Evolutionary conservation across 2,888 invertebrate genomes (phyloP).

Genomic region (Caenorhabditis uteleia): DNA sequence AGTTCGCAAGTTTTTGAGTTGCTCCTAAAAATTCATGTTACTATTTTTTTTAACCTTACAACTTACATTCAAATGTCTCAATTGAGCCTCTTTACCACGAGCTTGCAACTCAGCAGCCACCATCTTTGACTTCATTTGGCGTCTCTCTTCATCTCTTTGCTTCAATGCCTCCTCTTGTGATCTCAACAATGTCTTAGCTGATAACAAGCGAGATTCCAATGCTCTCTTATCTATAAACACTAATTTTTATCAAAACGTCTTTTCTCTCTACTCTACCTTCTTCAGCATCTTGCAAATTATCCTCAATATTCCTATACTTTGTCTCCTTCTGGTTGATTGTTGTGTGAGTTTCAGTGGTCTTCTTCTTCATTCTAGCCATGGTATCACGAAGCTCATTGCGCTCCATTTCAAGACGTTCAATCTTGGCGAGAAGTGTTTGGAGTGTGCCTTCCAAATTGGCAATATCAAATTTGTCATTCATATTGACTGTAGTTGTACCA

Average conservation of each 20-base stretch:
- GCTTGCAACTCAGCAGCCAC: constrained; percentile 68
- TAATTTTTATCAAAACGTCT: neutral
- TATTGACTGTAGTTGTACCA: constrained; percentile 52
- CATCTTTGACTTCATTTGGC: constrained; percentile 67
- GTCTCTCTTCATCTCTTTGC: constrained; percentile 66
- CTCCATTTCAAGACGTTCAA: constrained; percentile 66
- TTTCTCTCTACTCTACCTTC: constrained; percentile 49
- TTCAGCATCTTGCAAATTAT: constrained; percentile 64
- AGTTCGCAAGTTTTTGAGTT: constrained; percentile 65
- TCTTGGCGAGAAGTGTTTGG: constrained; percentile 59
- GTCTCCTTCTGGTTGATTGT: constrained; percentile 65
- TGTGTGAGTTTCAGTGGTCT: constrained; percentile 64
- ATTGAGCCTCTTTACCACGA: constrained; percentile 68
- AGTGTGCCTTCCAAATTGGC: constrained; percentile 62
- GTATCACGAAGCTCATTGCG: constrained; percentile 67
- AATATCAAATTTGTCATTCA: constrained; percentile 57
- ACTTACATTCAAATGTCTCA: constrained; percentile 64
- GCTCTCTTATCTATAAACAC: constrained; percentile 62
- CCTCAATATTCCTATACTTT: constrained; percentile 64
- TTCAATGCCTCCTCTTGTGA: constrained; percentile 68
- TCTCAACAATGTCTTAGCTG: constrained; percentile 64
- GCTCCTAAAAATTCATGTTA: constrained; percentile 54
- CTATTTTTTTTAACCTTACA: neutral
- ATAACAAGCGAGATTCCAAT: constrained; percentile 60
- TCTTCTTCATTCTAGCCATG: constrained; percentile 66